Base-by-base conservation (phyloP, 2,797 vertebrate species). In the Coluber constrictor region DNA sequence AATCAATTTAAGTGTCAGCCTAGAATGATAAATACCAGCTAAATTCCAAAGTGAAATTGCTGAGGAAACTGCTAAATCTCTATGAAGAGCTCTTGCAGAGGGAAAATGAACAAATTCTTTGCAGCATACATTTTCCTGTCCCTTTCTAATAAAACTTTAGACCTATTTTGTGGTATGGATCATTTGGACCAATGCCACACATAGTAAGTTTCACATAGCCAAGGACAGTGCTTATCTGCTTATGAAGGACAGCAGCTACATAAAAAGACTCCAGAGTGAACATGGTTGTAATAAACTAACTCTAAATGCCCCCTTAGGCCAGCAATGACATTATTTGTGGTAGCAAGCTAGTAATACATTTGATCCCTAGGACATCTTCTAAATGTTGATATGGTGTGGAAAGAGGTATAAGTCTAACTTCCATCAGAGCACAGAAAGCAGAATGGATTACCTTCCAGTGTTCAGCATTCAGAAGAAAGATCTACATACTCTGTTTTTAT, bases 241-340 rank as follows among this genome's bases (percentile, higher is more conserved):
- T 10, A 79, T 93, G 95, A 96, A 97, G 97, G 97, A 97, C 94
- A 94, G 90, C 95, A 95, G 91, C 94, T 87, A 95, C 93, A 94
- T 95, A 96, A 96, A 95, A 96, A 96, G 97, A 95, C 96, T 96
- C 96, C 96, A 96, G 96, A 90, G 93, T 0, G 93, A 97, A 96
- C 96, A 93, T 95, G 97, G 96, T 96, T 95, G 95, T 95, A 96
- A 94, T 95, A 97, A 97, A 97, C 96, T 96, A 97, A 95, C 96
- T 96, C 95, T 97, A 97, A 96, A 97, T 97, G 97, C 94, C 96
- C 97, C 96, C 95, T 94, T 95, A 96, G 97, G 96, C 95, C 94
- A 96, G 95, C 93, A 97, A 94, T 95, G 91, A 97, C 95, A 96
- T 97, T 97, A 97, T 97, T 97, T 96, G 97, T 95, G 96, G 94